phyloP scores from a whole-genome alignment of 2,888 invertebrate genomes.

The Acrobasis repandana region DNA sequence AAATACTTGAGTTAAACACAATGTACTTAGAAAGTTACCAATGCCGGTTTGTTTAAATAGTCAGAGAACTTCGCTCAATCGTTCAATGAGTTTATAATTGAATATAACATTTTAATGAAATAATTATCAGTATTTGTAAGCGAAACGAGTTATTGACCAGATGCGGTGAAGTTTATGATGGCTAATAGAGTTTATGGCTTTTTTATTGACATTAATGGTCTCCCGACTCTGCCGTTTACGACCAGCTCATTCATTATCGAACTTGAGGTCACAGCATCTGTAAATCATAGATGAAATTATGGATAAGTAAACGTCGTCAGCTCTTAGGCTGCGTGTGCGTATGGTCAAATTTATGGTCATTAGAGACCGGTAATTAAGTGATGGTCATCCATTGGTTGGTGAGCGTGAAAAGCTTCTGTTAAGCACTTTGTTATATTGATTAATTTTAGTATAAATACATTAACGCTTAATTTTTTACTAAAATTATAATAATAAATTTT shows the following conservation, averaged over 20 bases:
- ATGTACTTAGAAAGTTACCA: too few species aligned
- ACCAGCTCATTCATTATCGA: constrained; percentile 80
- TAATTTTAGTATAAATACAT: not conserved
- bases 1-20: too few species aligned
- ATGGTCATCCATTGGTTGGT: constrained; percentile 35
- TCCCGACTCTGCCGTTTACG: constrained; percentile 77
- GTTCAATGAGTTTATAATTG: constrained; percentile 3
- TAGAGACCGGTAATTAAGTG: constrained; percentile 32
- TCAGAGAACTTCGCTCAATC: too few species aligned
- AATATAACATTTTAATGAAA: constrained; percentile 54
- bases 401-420: not conserved
- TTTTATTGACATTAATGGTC: constrained; percentile 83
- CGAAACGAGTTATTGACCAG: constrained; percentile 76
- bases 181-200: constrained; percentile 80
- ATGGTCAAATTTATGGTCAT: constrained; percentile 49
- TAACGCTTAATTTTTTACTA: too few species aligned
- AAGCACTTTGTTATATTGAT: not conserved
- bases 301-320: constrained; percentile 51
- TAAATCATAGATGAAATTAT: constrained; percentile 74
- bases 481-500: too few species aligned
- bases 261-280: constrained; percentile 76
- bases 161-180: constrained; percentile 79
- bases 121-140: constrained; percentile 71
- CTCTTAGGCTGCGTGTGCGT: constrained; percentile 39
- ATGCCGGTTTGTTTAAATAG: too few species aligned